phyloP scores from a whole-genome alignment of 2,113 vertebrate genomes.

The Petromus typicus region DNA sequence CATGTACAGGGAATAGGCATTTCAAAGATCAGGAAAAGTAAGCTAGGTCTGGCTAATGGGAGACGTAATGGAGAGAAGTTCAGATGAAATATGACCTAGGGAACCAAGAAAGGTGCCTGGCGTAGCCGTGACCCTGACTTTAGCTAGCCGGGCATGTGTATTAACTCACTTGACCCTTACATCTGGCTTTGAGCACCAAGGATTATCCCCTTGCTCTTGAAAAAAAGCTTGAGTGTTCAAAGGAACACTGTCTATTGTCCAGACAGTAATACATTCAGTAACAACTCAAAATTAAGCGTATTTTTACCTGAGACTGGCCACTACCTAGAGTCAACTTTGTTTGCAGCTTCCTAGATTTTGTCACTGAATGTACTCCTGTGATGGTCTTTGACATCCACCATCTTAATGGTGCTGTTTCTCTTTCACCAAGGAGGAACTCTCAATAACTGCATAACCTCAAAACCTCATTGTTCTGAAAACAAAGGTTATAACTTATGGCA shows the following conservation, averaged over 20 bases:
- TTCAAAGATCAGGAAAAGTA: background rate
- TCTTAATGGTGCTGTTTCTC: background rate
- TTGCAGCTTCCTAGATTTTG: background rate
- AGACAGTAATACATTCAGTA: background rate
- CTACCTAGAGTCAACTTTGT: rapidly evolving
- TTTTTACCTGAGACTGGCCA: background rate
- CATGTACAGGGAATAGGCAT: background rate
- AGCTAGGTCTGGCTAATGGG: background rate
- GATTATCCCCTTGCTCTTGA: background rate
- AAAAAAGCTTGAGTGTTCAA: background rate
- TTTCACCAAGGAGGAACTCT: background rate
- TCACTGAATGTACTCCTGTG: background rate
- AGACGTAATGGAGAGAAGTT: background rate
- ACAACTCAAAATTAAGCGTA: background rate
- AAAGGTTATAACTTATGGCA: background rate
- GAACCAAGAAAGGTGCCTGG: background rate
- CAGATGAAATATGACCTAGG: background rate
- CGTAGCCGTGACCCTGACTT: background rate
- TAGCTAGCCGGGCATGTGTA: background rate
- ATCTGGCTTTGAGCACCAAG: background rate
- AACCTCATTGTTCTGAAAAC: background rate
- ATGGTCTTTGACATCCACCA: background rate
- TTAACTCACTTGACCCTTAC: background rate
- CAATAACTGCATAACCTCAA: background rate
- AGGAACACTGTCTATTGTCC: background rate